Percentiles rank a stretch among this genome's conserved stretches.
These are phyloP conservation scores for Rhagophthalmus giganteus DNA, from an alignment of 2,888 invertebrate species.

Conservation along the genomic window DNA sequence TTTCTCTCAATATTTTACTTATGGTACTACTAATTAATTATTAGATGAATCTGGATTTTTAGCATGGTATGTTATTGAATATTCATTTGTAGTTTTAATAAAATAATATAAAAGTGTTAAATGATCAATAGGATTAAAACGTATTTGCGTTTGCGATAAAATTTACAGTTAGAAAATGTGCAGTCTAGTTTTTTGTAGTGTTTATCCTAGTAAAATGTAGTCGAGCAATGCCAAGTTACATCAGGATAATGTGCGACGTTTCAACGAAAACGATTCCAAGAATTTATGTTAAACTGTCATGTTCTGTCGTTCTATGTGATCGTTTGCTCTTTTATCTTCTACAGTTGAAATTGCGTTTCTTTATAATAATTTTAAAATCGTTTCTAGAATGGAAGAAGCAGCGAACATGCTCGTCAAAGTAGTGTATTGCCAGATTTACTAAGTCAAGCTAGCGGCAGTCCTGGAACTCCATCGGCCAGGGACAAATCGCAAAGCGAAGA, in stretches of 20 bases:
- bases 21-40: not conserved
- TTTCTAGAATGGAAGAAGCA: constrained; percentile 55
- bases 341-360: not conserved
- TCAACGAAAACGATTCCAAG: no score
- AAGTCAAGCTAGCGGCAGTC: constrained; percentile 79
- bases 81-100: constrained; percentile 18
- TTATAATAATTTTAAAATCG: constrained; percentile 1
- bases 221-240: no score
- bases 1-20: not conserved
- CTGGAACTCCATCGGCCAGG: constrained; percentile 82
- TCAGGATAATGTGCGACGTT: no score
- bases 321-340: not conserved
- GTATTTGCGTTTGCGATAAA: no score
- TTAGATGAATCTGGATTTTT: constrained; percentile 4
- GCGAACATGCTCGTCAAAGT: constrained; percentile 77
- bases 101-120: not conserved
- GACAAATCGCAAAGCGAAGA: constrained; percentile 95
- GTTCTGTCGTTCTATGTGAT: not conserved
- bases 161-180: no score
- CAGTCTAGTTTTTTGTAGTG: no score
- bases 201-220: no score
- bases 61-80: constrained; percentile 16
- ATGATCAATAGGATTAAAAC: no score
- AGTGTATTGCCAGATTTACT: constrained; percentile 94
- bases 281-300: not conserved